phyloP scores from a whole-genome alignment of 2,797 vertebrate genomes.

The Enteromius paludinosus region DNA sequence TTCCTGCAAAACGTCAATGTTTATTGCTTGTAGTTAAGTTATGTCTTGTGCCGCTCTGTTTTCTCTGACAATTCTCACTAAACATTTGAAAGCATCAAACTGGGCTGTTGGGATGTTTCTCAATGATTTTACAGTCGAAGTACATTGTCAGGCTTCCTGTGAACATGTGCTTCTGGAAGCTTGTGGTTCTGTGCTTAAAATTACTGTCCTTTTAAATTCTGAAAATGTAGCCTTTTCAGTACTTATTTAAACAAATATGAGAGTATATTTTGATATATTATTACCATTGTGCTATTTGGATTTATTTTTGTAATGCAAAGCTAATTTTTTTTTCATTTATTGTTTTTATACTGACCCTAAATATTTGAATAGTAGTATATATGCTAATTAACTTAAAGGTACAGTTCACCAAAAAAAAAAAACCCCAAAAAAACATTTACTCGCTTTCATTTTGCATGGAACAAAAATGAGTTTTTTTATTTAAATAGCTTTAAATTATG shows the following conservation, averaged over 20 bases:
- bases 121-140: slow-evolving; percentile 54
- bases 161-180: slow-evolving; percentile 66
- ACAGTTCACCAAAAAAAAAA: not conserved
- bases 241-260: no score
- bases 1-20: not conserved
- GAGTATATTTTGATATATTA: no score
- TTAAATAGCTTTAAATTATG: not conserved
- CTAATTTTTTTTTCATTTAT: no score
- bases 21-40: not conserved
- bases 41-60: not conserved
- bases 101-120: slow-evolving; percentile 46
- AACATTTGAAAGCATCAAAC: slow-evolving; percentile 48
- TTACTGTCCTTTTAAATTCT: slow-evolving; percentile 62
- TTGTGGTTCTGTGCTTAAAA: slow-evolving; percentile 67
- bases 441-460: not conserved
- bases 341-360: no score
- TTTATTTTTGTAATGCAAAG: no score
- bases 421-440: not conserved
- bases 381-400: not conserved
- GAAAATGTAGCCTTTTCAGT: no score
- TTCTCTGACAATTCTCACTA: not conserved
- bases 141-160: slow-evolving; percentile 34
- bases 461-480: not conserved
- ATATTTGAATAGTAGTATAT: not conserved
- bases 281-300: no score